A percentile compares a stretch with the other conserved stretches of the same genome.
These are phyloP conservation scores for Leptopilina clavipes DNA, from an alignment of 1,140 invertebrate species.

Conservation along the genomic window DNA sequence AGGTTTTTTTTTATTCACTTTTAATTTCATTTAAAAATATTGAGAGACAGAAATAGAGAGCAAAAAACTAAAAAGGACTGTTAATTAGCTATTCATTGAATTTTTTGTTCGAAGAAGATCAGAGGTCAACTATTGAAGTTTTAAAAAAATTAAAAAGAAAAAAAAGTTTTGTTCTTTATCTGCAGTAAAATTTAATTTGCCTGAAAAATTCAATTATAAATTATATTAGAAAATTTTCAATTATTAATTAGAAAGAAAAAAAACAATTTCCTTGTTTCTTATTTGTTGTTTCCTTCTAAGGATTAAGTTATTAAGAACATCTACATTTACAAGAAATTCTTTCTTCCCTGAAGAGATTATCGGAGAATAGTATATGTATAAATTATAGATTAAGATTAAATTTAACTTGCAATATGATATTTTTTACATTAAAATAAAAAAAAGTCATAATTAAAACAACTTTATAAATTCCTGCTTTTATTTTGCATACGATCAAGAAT, in stretches of 20 bases:
- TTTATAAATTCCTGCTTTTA: neutral
- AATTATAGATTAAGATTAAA: slow-evolving; percentile 3
- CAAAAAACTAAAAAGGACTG: neutral
- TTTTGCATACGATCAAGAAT: neutral
- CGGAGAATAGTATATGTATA: neutral
- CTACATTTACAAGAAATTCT: neutral
- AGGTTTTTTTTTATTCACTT: too few relatives aligned
- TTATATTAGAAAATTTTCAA: too few relatives aligned
- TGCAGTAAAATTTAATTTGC: too few relatives aligned
- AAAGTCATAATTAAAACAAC: neutral
- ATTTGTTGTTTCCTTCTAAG: neutral
- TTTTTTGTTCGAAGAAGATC: neutral
- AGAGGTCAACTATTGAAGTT: neutral
- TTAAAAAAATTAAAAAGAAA: neutral
- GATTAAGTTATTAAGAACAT: slow-evolving; percentile 3
- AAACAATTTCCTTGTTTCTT: neutral
- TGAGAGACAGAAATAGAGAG: neutral
- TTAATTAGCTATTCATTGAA: neutral
- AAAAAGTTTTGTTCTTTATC: neutral
- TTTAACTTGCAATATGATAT: neutral
- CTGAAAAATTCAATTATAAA: too few relatives aligned
- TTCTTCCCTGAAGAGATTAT: neutral
- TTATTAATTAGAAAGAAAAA: too few relatives aligned
- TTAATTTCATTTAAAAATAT: too few relatives aligned
- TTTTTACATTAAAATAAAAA: neutral